These are phyloP conservation scores for Cydia amplana DNA, from an alignment of 1,140 invertebrate genomes.

Conservation along the genomic window DNA sequence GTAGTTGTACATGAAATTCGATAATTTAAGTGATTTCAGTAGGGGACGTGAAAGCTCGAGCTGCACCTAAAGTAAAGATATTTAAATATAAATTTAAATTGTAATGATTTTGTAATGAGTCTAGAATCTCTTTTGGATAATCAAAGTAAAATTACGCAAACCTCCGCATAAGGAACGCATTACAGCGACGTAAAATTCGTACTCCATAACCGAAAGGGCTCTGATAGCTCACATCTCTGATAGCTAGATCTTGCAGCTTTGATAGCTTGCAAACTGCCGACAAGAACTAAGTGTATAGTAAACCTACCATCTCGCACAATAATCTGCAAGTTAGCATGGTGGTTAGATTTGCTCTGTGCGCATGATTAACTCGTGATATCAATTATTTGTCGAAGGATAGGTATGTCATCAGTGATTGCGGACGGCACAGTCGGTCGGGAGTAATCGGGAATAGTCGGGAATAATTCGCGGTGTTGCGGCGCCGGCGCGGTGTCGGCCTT, in stretches of 20 bases:
- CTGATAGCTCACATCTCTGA: background rate
- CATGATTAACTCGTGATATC: conserved; percentile 21
- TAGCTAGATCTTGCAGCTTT: background rate
- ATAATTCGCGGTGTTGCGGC: conserved; percentile 68
- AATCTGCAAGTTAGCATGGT: background rate
- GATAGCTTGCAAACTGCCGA: background rate
- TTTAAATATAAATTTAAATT: background rate
- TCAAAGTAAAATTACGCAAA: background rate
- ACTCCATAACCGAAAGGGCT: background rate
- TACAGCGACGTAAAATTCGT: background rate
- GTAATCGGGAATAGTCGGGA: conserved; percentile 43
- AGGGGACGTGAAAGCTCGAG: no score
- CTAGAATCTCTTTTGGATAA: background rate
- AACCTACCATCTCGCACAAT: background rate
- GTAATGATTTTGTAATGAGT: background rate
- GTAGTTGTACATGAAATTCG: no score
- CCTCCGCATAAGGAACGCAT: background rate
- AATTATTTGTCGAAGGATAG: conserved; percentile 43
- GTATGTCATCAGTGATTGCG: conserved; percentile 52
- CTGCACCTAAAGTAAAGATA: no score
- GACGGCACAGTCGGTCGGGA: conserved; percentile 32
- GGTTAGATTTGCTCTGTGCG: conserved; percentile 3
- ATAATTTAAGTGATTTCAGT: no score
- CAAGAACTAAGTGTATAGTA: background rate
- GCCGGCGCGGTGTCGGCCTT: conserved; percentile 51